These are phyloP conservation scores for Nowickia ferox DNA, from an alignment of 2,888 invertebrate genomes.

Conservation along the genomic window DNA sequence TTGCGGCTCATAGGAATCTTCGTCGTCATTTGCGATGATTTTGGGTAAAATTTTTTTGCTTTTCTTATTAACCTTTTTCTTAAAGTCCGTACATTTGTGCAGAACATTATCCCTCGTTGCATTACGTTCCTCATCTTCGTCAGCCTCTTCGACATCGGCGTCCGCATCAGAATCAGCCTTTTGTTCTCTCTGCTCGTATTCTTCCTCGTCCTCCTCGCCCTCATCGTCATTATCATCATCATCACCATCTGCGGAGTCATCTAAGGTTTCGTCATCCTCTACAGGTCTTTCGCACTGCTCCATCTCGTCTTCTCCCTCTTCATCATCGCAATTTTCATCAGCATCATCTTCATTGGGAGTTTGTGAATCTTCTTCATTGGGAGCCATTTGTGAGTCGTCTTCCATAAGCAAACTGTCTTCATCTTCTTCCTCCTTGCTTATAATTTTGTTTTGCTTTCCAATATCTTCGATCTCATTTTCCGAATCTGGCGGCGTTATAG, in stretches of 20 bases:
- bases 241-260: constrained; percentile 76
- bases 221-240: constrained; percentile 48
- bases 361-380: constrained; percentile 64
- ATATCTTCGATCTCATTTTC: constrained; percentile 71
- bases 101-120: constrained; percentile 67
- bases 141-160: constrained; percentile 65
- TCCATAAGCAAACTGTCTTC: constrained; percentile 54
- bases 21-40: constrained; percentile 75
- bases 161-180: constrained; percentile 66
- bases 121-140: constrained; percentile 70
- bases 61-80: constrained; percentile 58
- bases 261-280: constrained; percentile 76
- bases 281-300: constrained; percentile 37
- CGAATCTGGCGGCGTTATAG: constrained; percentile 76
- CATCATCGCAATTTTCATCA: constrained; percentile 68
- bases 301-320: constrained; percentile 25
- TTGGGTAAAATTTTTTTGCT: constrained; percentile 62
- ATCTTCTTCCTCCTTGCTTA: constrained; percentile 28
- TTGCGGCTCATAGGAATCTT: constrained; percentile 73
- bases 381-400: constrained; percentile 53
- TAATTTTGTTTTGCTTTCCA: background rate
- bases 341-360: constrained; percentile 71
- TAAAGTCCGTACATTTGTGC: constrained; percentile 51
- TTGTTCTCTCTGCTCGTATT: constrained; percentile 39
- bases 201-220: constrained; percentile 55